Evolutionary conservation across 2,797 vertebrate genomes (phyloP).

Genomic region (Garrulus glandarius): DNA sequence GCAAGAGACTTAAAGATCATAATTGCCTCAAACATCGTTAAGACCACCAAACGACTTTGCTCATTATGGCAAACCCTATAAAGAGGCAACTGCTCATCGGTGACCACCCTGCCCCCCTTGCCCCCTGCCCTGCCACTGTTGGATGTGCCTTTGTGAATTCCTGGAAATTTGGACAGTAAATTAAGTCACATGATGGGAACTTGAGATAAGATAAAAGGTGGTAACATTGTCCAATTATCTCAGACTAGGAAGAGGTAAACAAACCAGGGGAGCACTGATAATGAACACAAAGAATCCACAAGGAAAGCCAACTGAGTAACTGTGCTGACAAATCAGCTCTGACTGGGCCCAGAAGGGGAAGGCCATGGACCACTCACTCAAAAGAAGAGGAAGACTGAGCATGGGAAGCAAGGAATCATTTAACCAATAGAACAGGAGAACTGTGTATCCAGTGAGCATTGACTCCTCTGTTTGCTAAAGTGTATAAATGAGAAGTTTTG

Average conservation of each 20-base stretch:
- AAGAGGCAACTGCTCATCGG: neutral
- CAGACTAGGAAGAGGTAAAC: neutral
- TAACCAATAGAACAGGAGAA: neutral
- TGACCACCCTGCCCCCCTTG: fast-evolving
- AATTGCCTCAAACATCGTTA: fast-evolving
- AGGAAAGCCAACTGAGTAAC: neutral
- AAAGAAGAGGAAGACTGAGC: neutral
- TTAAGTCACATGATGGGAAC: neutral
- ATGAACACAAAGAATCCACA: neutral
- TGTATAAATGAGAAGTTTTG: neutral
- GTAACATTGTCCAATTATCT: neutral
- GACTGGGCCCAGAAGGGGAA: no score
- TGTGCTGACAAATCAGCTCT: neutral
- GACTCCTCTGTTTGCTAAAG: neutral
- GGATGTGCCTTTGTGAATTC: neutral
- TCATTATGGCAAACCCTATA: neutral
- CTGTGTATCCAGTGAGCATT: neutral
- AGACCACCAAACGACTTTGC: neutral
- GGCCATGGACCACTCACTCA: neutral
- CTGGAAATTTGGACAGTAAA: neutral
- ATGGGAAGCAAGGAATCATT: neutral
- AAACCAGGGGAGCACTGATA: neutral
- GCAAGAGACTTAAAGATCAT: neutral
- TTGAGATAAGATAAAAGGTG: neutral
- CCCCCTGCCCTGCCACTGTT: neutral